Base-by-base conservation (phyloP, 2,113 vertebrate species). In the Poeciliopsis occidentalis region DNA sequence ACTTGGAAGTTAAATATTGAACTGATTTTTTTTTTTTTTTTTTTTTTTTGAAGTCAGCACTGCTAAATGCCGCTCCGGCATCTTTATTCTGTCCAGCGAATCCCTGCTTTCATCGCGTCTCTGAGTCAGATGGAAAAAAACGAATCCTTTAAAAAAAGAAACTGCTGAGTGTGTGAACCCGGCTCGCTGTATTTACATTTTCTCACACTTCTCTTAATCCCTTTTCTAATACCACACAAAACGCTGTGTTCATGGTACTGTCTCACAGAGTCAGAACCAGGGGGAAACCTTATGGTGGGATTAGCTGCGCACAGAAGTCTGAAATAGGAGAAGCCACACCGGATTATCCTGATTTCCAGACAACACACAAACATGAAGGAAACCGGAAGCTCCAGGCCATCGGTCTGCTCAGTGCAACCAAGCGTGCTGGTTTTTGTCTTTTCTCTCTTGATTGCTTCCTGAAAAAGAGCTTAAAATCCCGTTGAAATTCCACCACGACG, bases 281-380 rank as follows among this genome's bases (percentile, higher is more conserved):
- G 44, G 15, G 44, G 17, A 17, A 47, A 47, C 65, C 79, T 78
- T 78, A 77, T 60, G 80, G 81, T 30, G 47, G 79, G 81, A 90
- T 89, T 85, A 91, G 67, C 54, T 64, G 34, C 71, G 62, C 78
- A 83, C 79, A 82, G 81, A 79, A 81, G 79, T 15, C 32, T 27
- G 51, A 37, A 34, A 60, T 39, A 26, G 27, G 65, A 80, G 22
- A 78, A 81, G 75, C 75, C 71, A 60, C 44, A 4, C 39, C 31
- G 75, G 80, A 87, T 89, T 84, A 83, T 44, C 72, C 26, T 57
- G 15, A 79, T 77, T 79, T 77, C 60, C 72, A 82, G 68, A 81
- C 72, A 60, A 77, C 74, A 78, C 73, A 41, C 15, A 51, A 71
- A 60, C 67, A 47, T 76, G 76, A 68, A 72, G 4, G 44, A 4